Base-by-base conservation (phyloP, 2,888 invertebrate genomes). In the Anodontia alba region DNA sequence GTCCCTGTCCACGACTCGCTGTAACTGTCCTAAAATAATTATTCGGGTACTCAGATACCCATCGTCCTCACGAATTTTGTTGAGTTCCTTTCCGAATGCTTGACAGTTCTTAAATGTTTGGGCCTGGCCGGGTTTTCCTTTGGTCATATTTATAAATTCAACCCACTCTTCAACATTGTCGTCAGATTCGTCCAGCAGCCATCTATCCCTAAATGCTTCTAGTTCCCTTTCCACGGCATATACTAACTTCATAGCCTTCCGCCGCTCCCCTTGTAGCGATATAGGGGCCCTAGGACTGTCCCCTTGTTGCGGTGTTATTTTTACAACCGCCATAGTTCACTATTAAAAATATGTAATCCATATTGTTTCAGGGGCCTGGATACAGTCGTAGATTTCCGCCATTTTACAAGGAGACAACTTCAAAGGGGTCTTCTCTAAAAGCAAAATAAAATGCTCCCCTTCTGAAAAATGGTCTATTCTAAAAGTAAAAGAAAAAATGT, bases 251-350 rank as follows among this genome's bases (percentile, higher is more conserved):
- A 92, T 90, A 0, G 91, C 90, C 38, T 88, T 90, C 10, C 91
- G 84, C 46, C 92, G 80, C 72, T 91, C 90, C 12, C 89, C 87
- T 74, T 92, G 92, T 62, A 91, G 78, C 0, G 92, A 92, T 29
- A 90, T 86, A 0, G 91, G 91, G 36, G 73, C 81, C 80, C 86
- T 54, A 1, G 86, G 86, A 10, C 78, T 62, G 51, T 81, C 78
- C 36, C 85, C 84, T 8, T 69, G 81, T 74, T 81, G 74, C 17
- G 84, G 84, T 43, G 33, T 20, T 33, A 31, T 15, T 17, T 33
- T 3, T 20, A 23, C 3, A 2, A 10, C 23, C 33, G 8, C 62
- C 62, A 62, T 62, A 31, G 17, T 33, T 8, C 51, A n/a, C n/a
- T n/a, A n/a, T n/a, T n/a, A n/a, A n/a, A n/a, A n/a, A n/a, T n/a